Evolutionary conservation across 2,888 invertebrate species (phyloP).

Genomic region (Hemithea aestivaria): DNA sequence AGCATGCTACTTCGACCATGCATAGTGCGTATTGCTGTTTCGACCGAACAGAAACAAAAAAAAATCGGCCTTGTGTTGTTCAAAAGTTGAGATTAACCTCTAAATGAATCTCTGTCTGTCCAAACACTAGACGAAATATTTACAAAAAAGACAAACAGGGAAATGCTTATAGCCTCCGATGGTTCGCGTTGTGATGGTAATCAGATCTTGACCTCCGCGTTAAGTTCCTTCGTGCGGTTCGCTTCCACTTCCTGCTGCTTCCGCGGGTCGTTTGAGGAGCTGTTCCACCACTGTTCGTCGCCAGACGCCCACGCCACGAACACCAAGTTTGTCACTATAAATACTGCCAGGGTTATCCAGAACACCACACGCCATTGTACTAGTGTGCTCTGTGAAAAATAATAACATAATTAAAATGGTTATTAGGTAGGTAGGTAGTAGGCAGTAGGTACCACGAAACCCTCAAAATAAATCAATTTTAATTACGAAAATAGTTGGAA

Average conservation of each 20-base stretch:
- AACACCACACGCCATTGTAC: slow-evolving; percentile 88
- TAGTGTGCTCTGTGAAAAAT: slow-evolving; percentile 80
- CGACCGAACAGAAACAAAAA: too few species aligned
- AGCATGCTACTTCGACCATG: too few species aligned
- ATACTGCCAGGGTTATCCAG: slow-evolving; percentile 87
- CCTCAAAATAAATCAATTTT: too few species aligned
- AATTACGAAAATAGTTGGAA: too few species aligned
- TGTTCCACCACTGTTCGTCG: slow-evolving; percentile 89
- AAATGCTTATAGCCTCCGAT: slow-evolving; percentile 22
- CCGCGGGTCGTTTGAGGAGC: slow-evolving; percentile 53
- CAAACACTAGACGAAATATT: slow-evolving; percentile 16
- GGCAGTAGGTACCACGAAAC: too few species aligned
- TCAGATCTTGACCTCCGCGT: slow-evolving; percentile 53
- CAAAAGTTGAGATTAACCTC: slow-evolving; percentile 13
- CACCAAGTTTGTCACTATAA: slow-evolving; percentile 84
- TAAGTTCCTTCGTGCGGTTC: slow-evolving; percentile 40
- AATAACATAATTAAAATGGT: slow-evolving; percentile 30
- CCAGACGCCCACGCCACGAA: slow-evolving; percentile 87
- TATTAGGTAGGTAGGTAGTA: too few species aligned
- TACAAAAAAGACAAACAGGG: slow-evolving; percentile 22
- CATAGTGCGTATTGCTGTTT: too few species aligned
- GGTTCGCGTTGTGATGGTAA: too few species aligned
- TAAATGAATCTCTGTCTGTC: slow-evolving; percentile 3
- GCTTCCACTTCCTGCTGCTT: slow-evolving; percentile 53
- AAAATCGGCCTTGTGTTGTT: slow-evolving; percentile 36